These are phyloP conservation scores for Unio delphinus DNA, from an alignment of 2,888 invertebrate genomes.

Conservation along the genomic window DNA sequence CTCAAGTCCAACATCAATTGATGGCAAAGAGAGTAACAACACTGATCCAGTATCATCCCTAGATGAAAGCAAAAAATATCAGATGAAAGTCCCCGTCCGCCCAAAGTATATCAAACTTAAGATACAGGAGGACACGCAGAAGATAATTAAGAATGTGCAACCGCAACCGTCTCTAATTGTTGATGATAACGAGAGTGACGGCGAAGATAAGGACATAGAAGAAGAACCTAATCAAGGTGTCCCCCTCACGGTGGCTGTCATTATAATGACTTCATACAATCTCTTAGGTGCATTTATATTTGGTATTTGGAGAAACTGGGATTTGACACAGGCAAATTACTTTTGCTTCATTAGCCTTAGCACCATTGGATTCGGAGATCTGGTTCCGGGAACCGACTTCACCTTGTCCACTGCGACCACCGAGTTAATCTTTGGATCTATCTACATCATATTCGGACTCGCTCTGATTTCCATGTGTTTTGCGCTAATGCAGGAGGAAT, in stretches of 20 bases:
- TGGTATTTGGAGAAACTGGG: constrained; percentile 93
- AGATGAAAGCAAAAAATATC: no score
- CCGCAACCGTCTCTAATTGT: no score
- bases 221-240: constrained; percentile 73
- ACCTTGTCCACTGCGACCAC: constrained; percentile 53
- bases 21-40: no score
- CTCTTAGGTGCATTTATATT: constrained; percentile 93
- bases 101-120: no score
- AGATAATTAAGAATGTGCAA: no score
- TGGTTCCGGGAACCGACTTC: constrained; percentile 62
- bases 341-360: constrained; percentile 71
- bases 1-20: no score
- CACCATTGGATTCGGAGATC: constrained; percentile 71
- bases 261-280: constrained; percentile 89
- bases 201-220: constrained; percentile 2
- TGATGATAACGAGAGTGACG: constrained; percentile 5
- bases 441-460: constrained; percentile 70
- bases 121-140: no score
- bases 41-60: no score
- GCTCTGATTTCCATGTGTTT: constrained; percentile 72
- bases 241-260: constrained; percentile 88
- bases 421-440: constrained; percentile 54
- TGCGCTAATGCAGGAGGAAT: constrained; percentile 71
- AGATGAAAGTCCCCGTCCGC: no score
- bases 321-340: constrained; percentile 83